Conservation (phyloP, 2,888 invertebrate genomes). For the Cheilosia grossa region DNA sequence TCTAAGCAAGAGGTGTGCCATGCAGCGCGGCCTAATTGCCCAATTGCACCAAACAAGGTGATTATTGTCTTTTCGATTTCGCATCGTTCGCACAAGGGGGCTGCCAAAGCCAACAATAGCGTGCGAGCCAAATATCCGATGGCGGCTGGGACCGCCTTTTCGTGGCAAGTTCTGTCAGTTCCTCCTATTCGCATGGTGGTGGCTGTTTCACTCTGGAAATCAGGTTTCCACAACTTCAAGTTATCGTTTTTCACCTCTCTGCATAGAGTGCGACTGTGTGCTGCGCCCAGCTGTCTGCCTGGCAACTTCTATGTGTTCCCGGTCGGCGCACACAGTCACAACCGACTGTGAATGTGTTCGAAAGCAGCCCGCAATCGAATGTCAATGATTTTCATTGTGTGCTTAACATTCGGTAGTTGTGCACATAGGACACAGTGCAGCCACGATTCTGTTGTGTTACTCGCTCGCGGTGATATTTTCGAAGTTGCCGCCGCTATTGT, state of each 20-base stretch:
- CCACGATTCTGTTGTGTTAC: slow-evolving; percentile 53
- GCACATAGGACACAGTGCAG: slow-evolving; percentile 59
- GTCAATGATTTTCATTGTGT: slow-evolving; percentile 72
- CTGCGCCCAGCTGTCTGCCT: slow-evolving; percentile 72
- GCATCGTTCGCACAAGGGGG: slow-evolving; percentile 37
- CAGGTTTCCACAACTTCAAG: slow-evolving; percentile 64
- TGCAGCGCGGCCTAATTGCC: slow-evolving; percentile 65
- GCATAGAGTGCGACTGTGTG: slow-evolving; percentile 15
- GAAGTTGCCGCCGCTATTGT: slow-evolving; percentile 62
- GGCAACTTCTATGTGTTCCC: slow-evolving; percentile 36
- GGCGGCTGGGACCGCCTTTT: slow-evolving; percentile 71
- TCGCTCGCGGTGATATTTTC: slow-evolving; percentile 64
- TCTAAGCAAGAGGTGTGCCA: slow-evolving; percentile 56
- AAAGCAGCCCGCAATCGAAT: slow-evolving; percentile 58
- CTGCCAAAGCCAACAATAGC: slow-evolving; percentile 52
- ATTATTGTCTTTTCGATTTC: slow-evolving; percentile 57
- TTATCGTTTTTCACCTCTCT: slow-evolving; percentile 39
- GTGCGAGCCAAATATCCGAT: slow-evolving; percentile 62
- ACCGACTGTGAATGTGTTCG: slow-evolving; percentile 42
- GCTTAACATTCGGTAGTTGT: slow-evolving; percentile 67
- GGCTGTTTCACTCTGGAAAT: slow-evolving; percentile 41
- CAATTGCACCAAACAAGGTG: slow-evolving; percentile 70
- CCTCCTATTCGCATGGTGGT: slow-evolving; percentile 62
- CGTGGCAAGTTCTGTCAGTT: slow-evolving; percentile 57
- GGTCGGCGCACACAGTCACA: slow-evolving; percentile 8